A percentile compares a stretch with the other conserved stretches of the same genome.
phyloP scores from a whole-genome alignment of 2,888 invertebrate species.

The Bimastos eiseni region DNA sequence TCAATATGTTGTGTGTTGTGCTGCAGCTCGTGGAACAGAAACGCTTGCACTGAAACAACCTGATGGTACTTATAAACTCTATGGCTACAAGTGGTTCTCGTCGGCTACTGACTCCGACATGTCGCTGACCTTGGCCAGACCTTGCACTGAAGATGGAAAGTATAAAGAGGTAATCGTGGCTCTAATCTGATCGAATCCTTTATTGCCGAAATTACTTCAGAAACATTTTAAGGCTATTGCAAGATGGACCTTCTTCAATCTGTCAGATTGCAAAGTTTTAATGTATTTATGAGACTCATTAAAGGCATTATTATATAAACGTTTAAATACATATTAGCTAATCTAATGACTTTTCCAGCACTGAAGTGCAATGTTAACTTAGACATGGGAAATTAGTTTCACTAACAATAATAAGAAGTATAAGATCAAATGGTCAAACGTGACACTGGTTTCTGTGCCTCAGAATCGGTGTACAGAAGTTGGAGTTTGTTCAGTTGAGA shows the following conservation, averaged over 20 bases:
- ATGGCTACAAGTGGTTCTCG: constrained; percentile 69
- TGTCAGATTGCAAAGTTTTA: background rate
- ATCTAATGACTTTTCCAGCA: too few species aligned
- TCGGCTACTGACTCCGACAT: constrained; percentile 68
- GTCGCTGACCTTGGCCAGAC: constrained; percentile 66
- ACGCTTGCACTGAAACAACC: constrained; percentile 63
- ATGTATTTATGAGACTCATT: background rate
- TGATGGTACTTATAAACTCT: constrained; percentile 62
- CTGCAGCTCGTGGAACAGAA: constrained; percentile 64
- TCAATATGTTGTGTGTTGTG: background rate
- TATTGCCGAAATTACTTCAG: background rate
- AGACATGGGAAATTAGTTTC: too few species aligned
- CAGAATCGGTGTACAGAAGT: too few species aligned
- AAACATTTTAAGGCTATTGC: background rate
- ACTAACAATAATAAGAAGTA: too few species aligned
- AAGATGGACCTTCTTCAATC: background rate
- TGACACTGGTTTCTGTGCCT: too few species aligned
- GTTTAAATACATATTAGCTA: too few species aligned
- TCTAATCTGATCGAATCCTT: background rate
- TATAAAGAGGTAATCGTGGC: background rate
- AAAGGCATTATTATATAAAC: too few species aligned
- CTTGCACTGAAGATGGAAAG: constrained; percentile 56
- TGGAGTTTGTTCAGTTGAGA: too few species aligned
- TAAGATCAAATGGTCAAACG: too few species aligned
- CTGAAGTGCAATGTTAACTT: too few species aligned